Base-by-base conservation (phyloP, 1,140 invertebrate species). In the Cydia pomonella region DNA sequence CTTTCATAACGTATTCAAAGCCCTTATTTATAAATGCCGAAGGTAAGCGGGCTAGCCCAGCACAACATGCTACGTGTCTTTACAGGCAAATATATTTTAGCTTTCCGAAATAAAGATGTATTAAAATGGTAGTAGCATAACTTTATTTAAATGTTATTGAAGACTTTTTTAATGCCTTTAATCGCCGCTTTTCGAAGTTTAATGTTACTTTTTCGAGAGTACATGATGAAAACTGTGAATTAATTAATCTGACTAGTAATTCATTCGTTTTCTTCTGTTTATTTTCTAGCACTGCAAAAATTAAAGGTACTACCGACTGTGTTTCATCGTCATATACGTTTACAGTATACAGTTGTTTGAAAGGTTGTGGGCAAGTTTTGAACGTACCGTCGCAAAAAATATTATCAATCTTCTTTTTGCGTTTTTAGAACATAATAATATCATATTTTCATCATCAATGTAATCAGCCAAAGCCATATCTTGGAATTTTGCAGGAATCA, bases 101-200 rank as follows among this genome's bases (percentile, higher is more conserved):
- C 41, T 44, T 44, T 44, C 41, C 12, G 3, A 62, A 62, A 62
- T 18, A 62, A 62, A 23, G 2, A 62, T 9, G 4, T 62, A 62
- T 62, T 62, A 25, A 62, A 62, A 62, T 62, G 59, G 59, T 62
- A 62, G 23, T 62, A 62, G 59, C 59, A 62, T 12, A 62, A 62
- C n/a, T 62, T 62, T 62, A 62, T 62, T 62, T 25, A 1, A 25
- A 62, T 62, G 6, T 2, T 62, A 18, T 62, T 62, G 59, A 62
- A 62, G 13, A 62, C 59, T 18, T 62, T 62, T 23, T 25, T 18
- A 62, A 62, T 62, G 18, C 59, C 59, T 62, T 62, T 62, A 62
- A 62, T 62, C 59, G 59, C 59, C 13, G 59, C 59, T 62, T 25
- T 62, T 62, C 59, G 59, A 62, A 62, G 23, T 62, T 16, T 62